Evolutionary conservation across 2,113 vertebrate genomes (phyloP).

Genomic region (Ranitomeya variabilis): DNA sequence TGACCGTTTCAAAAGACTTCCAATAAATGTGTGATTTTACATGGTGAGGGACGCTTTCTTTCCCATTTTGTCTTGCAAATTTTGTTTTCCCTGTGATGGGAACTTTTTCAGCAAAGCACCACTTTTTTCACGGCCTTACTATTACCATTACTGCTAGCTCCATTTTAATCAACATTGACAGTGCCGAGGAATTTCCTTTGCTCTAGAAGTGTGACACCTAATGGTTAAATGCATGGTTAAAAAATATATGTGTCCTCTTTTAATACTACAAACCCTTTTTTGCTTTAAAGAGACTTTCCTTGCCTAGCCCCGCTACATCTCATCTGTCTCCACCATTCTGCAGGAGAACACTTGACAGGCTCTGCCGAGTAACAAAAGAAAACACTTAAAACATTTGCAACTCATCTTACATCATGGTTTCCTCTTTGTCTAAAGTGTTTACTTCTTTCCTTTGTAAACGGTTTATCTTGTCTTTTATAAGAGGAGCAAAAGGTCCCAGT

Average conservation of each 20-base stretch:
- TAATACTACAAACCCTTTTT: background rate
- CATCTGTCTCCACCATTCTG: background rate
- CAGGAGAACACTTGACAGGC: constrained; percentile 2
- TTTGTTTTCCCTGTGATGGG: too few species aligned
- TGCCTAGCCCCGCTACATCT: background rate
- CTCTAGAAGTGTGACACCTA: too few species aligned
- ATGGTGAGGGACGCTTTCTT: too few species aligned
- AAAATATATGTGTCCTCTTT: background rate
- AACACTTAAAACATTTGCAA: constrained; percentile 19
- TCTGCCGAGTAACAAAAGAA: constrained; percentile 3
- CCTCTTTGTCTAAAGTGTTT: constrained; percentile 13
- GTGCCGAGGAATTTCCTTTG: too few species aligned
- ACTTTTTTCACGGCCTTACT: too few species aligned
- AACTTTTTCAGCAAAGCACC: too few species aligned
- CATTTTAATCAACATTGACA: too few species aligned
- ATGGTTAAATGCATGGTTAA: too few species aligned
- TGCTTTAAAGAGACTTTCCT: background rate
- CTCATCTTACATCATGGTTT: constrained; percentile 4
- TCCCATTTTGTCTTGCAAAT: too few species aligned
- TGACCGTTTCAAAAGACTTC: too few species aligned
- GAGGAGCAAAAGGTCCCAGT: constrained; percentile 7
- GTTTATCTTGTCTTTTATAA: constrained; percentile 27
- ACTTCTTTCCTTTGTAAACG: constrained; percentile 22
- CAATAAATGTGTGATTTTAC: too few species aligned
- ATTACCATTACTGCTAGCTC: too few species aligned